Conservation (phyloP, 2,113 vertebrate genomes). For the Ameiurus melas region DNA sequence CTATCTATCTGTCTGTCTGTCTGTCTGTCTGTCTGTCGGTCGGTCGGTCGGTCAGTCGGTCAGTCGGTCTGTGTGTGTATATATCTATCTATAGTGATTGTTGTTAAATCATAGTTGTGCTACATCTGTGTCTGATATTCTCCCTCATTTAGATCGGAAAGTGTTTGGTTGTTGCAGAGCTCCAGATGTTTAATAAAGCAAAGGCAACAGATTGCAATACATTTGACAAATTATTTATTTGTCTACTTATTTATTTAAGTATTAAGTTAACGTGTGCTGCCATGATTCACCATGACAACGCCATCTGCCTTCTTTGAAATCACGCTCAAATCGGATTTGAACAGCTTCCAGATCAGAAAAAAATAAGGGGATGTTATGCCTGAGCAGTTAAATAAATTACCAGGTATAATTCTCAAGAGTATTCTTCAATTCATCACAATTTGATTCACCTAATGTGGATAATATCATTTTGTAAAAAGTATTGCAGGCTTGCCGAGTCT, state of each 20-base stretch:
- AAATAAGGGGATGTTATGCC: slow-evolving; percentile 25
- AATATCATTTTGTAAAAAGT: slow-evolving; percentile 24
- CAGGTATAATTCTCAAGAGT: slow-evolving; percentile 14
- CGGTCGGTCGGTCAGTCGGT: background rate
- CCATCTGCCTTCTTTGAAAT: slow-evolving; percentile 28
- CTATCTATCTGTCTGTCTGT: background rate
- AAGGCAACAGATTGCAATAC: background rate
- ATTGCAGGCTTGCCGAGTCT: background rate
- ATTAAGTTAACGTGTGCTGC: background rate
- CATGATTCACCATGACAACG: slow-evolving; percentile 25
- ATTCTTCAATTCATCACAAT: slow-evolving; percentile 6
- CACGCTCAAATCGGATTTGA: background rate
- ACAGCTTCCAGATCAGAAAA: background rate
- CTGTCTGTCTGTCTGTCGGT: background rate
- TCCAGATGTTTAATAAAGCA: slow-evolving; percentile 3
- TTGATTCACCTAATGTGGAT: slow-evolving; percentile 18
- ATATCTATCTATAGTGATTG: background rate
- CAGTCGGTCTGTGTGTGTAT: background rate
- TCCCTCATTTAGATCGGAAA: background rate
- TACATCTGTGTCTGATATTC: background rate
- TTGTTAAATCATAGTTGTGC: background rate
- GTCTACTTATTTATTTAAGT: background rate
- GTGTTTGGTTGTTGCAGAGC: background rate
- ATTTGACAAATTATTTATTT: slow-evolving; percentile 23
- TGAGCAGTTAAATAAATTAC: slow-evolving; percentile 23